These are phyloP conservation scores for Agrypnia vestita DNA, from an alignment of 1,140 invertebrate genomes.

Conservation along the genomic window DNA sequence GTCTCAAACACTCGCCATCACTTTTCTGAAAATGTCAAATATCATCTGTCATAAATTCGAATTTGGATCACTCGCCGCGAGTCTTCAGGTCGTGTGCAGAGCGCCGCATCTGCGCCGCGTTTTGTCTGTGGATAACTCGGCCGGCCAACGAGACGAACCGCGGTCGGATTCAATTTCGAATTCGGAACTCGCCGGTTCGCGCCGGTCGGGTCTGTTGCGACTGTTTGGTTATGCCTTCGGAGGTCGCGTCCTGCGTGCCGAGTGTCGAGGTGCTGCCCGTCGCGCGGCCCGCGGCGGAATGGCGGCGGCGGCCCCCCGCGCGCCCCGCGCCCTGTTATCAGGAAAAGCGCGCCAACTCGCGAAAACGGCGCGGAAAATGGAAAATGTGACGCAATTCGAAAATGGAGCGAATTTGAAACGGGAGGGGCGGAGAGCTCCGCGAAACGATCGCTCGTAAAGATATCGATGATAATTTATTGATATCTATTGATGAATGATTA, in stretches of 20 bases:
- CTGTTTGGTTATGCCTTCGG: conserved; percentile 27
- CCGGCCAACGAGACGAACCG: neutral
- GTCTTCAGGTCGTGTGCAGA: neutral
- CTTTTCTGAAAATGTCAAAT: too few species aligned
- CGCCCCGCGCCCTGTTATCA: conserved; percentile 17
- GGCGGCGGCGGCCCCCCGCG: conserved; percentile 13
- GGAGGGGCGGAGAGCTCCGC: neutral
- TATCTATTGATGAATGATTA: too few species aligned
- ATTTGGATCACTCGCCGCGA: too few species aligned
- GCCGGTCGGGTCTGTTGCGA: conserved; percentile 40
- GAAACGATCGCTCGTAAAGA: too few species aligned
- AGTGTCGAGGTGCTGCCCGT: conserved; percentile 55
- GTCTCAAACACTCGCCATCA: too few species aligned
- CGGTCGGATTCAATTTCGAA: conserved; percentile 17
- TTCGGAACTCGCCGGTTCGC: conserved; percentile 27
- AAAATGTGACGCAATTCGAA: conserved; percentile 27
- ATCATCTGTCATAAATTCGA: too few species aligned
- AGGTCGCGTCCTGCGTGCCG: conserved; percentile 22
- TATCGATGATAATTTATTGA: too few species aligned
- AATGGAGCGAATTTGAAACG: conserved; percentile 24
- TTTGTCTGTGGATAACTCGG: too few species aligned
- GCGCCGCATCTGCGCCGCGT: neutral
- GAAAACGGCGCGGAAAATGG: conserved; percentile 39
- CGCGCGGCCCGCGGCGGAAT: conserved; percentile 57
- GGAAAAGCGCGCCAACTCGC: conserved; percentile 40